Conservation (phyloP, 2,888 invertebrate species). For the Netelia melanura region DNA sequence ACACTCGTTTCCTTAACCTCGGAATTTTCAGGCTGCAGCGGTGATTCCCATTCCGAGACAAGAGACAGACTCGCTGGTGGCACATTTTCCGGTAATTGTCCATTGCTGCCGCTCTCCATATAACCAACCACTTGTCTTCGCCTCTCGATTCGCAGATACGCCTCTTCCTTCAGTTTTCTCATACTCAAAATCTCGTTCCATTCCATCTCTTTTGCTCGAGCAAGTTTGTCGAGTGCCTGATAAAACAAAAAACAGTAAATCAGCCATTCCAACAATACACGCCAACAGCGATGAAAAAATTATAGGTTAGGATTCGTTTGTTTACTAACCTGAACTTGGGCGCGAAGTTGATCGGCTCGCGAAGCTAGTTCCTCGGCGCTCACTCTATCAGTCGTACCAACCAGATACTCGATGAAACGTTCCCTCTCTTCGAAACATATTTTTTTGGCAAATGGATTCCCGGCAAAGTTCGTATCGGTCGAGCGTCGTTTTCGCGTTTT, state of each 20-base stretch:
- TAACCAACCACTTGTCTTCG: conserved; percentile 88
- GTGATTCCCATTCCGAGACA: conserved; percentile 70
- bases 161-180: conserved; percentile 94
- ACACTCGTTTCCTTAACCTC: conserved; percentile 33
- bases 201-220: conserved; percentile 93
- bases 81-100: conserved; percentile 73
- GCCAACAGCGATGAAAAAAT: neutral
- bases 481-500: conserved; percentile 72
- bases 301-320: neutral
- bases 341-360: conserved; percentile 80
- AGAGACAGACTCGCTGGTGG: conserved; percentile 78
- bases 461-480: conserved; percentile 73
- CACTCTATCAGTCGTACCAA: conserved; percentile 79
- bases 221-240: conserved; percentile 90
- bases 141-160: conserved; percentile 90
- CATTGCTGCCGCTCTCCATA: conserved; percentile 80
- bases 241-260: neutral
- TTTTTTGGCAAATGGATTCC: conserved; percentile 77
- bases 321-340: conserved; percentile 80
- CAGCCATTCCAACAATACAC: neutral
- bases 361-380: conserved; percentile 80
- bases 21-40: conserved; percentile 27
- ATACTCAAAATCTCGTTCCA: conserved; percentile 94
- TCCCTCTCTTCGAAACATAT: conserved; percentile 81
- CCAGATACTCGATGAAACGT: conserved; percentile 80